phyloP scores from a whole-genome alignment of 2,797 vertebrate species.

The Sebastes minor region DNA sequence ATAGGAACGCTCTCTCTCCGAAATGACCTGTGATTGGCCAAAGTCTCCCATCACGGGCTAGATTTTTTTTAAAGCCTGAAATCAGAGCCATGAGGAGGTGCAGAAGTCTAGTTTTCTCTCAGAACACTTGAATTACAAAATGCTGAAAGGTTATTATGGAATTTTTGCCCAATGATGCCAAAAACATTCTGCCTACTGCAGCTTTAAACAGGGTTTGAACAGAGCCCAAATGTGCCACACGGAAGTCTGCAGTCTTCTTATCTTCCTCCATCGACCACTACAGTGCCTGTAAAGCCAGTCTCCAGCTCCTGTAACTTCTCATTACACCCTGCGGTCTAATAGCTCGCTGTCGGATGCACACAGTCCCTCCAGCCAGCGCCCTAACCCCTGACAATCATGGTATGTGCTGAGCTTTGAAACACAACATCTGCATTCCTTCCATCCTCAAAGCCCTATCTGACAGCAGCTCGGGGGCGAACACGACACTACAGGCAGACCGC shows the following conservation, averaged over 20 bases:
- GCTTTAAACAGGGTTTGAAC: background rate
- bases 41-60: no score
- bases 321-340: slow-evolving; percentile 4
- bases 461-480: slow-evolving; percentile 29
- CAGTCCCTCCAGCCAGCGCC: background rate
- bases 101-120: no score
- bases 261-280: slow-evolving; percentile 5
- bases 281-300: background rate
- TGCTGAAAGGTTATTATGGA: no score
- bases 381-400: slow-evolving; percentile 17
- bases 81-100: no score
- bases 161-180: no score
- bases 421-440: slow-evolving; percentile 59
- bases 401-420: slow-evolving; percentile 27
- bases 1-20: no score
- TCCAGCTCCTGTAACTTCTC: background rate
- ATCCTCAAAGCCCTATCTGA: slow-evolving; percentile 25
- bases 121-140: no score
- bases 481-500: slow-evolving; percentile 42
- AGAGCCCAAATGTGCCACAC: background rate
- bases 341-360: background rate
- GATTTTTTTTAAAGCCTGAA: no score
- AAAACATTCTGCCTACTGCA: no score
- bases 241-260: background rate
- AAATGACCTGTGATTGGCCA: no score